These are phyloP conservation scores for Meloidogyne hapla DNA, from an alignment of 1,140 invertebrate genomes.

Conservation along the genomic window DNA sequence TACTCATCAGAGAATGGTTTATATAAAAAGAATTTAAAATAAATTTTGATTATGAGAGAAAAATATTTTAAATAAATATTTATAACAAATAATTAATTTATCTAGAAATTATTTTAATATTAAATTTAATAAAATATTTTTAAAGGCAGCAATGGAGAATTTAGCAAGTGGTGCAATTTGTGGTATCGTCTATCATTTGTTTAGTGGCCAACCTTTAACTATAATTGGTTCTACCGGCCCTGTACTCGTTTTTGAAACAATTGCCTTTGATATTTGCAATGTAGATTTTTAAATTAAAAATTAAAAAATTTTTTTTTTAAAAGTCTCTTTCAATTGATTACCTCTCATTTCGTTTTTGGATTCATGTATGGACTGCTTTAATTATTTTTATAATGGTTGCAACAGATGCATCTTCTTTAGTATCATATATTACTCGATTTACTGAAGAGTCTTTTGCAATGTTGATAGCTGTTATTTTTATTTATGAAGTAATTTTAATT, in stretches of 20 bases:
- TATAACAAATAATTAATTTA: too few species aligned
- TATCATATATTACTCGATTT: constrained; percentile 94
- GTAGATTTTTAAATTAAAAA: constrained; percentile 23
- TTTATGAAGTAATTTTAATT: constrained; percentile 78
- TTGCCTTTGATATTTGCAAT: constrained; percentile 87
- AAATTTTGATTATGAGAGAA: too few species aligned
- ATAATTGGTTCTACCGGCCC: constrained; percentile 96
- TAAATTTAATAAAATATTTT: too few species aligned
- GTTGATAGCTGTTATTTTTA: constrained; percentile 96
- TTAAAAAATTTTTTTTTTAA: neutral
- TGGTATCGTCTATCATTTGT: constrained; percentile 90
- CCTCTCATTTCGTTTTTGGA: constrained; percentile 88
- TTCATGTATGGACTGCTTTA: constrained; percentile 85
- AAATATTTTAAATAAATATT: too few species aligned
- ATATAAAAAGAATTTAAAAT: too few species aligned
- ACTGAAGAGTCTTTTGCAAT: constrained; percentile 99
- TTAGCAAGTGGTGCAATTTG: constrained; percentile 90
- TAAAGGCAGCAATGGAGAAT: constrained; percentile 89
- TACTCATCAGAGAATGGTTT: constrained; percentile 87
- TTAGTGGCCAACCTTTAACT: constrained; percentile 94
- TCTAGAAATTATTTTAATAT: too few species aligned
- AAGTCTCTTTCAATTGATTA: constrained; percentile 71
- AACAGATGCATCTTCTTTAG: constrained; percentile 87
- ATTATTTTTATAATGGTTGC: constrained; percentile 86
- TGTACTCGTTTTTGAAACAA: constrained; percentile 95